Evolutionary conservation across 2,113 vertebrate genomes (phyloP).

Genomic region (Barnardius zonarius): DNA sequence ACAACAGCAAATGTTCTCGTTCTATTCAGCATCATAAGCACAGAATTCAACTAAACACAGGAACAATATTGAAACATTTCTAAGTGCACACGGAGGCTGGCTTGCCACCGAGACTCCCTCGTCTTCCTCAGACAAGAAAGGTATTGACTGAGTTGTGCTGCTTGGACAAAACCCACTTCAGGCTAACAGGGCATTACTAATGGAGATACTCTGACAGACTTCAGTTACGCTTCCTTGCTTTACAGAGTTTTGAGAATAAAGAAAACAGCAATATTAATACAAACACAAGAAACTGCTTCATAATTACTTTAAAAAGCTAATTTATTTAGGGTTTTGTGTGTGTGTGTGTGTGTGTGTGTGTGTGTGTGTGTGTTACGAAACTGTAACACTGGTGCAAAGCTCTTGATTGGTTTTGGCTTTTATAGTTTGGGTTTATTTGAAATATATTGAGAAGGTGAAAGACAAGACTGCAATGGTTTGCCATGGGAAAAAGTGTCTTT

Average conservation of each 20-base stretch:
- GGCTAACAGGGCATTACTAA: not conserved
- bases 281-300: not conserved
- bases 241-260: conserved; percentile 5
- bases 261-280: not conserved
- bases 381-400: not conserved
- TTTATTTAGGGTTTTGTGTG: not conserved
- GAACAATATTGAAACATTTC: not conserved
- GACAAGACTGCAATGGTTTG: not conserved
- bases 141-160: not conserved
- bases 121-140: not conserved
- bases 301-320: not conserved
- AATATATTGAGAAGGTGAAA: not conserved
- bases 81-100: not conserved
- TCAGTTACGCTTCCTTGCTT: not conserved
- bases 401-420: not conserved
- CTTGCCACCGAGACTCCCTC: not conserved
- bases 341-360: not conserved
- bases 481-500: not conserved
- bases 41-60: not conserved
- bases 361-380: not conserved
- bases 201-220: not conserved
- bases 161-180: not conserved
- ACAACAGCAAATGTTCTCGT: not conserved
- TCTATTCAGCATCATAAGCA: not conserved
- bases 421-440: not conserved